These are phyloP conservation scores for Dione vanillae DNA, from an alignment of 2,888 invertebrate species.

Conservation along the genomic window DNA sequence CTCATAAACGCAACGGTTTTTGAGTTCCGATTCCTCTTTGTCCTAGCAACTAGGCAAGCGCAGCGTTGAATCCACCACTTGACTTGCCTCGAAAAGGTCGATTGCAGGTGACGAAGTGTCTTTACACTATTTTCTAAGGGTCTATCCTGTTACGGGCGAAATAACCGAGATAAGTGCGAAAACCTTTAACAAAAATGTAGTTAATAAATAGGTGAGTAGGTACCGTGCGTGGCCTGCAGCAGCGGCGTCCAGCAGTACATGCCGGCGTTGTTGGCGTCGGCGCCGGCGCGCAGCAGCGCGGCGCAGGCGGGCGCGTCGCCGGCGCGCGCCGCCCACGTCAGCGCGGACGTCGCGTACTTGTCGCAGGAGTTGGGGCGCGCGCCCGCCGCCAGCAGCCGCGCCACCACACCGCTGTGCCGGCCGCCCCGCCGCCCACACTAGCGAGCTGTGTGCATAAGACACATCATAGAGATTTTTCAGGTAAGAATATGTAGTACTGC, in stretches of 20 bases:
- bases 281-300: slow-evolving; percentile 92
- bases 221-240: slow-evolving; percentile 89
- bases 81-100: no score
- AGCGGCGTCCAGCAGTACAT: slow-evolving; percentile 99
- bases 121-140: no score
- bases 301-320: slow-evolving; percentile 94
- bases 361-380: slow-evolving; percentile 98
- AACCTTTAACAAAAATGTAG: neutral
- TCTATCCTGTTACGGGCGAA: no score
- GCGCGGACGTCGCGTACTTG: slow-evolving; percentile 97
- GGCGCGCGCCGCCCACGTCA: slow-evolving; percentile 97
- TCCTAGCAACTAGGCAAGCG: no score
- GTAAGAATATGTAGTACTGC: no score
- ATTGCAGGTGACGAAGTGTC: no score
- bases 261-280: slow-evolving; percentile 95
- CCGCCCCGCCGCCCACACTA: slow-evolving; percentile 98
- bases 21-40: no score
- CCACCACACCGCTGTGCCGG: slow-evolving; percentile 93
- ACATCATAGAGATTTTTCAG: neutral
- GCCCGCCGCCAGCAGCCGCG: slow-evolving; percentile 91
- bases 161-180: no score
- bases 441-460: slow-evolving; percentile 83
- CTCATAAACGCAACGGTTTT: no score
- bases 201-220: neutral
- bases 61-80: no score